Evolutionary conservation across 2,797 vertebrate genomes (phyloP).

Genomic region (Clarias laeviceps): DNA sequence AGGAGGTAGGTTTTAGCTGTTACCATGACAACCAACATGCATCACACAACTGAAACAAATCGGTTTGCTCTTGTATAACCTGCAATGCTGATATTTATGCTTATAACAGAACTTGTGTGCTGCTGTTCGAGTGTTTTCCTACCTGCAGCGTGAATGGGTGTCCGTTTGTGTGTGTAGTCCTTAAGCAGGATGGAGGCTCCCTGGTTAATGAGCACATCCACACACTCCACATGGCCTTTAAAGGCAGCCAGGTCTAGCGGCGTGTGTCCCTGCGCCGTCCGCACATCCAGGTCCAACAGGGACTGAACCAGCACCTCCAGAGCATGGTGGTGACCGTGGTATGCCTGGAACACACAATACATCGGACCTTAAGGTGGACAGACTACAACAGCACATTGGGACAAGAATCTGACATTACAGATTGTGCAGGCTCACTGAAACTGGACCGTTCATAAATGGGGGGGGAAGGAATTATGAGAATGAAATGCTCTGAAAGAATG

Average conservation of each 20-base stretch:
- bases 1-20: neutral
- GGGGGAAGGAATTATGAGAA: neutral
- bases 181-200: slow-evolving; percentile 96
- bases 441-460: neutral
- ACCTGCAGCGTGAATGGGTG: slow-evolving; percentile 97
- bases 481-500: neutral
- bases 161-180: slow-evolving; percentile 92
- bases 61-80: neutral
- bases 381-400: neutral
- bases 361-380: neutral
- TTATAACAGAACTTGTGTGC: neutral
- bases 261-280: slow-evolving; percentile 90
- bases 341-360: slow-evolving; percentile 77
- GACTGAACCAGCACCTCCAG: slow-evolving; percentile 96
- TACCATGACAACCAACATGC: neutral
- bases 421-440: neutral
- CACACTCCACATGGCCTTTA: slow-evolving; percentile 96
- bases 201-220: slow-evolving; percentile 96
- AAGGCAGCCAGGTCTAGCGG: slow-evolving; percentile 94
- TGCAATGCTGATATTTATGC: neutral
- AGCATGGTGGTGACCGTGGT: slow-evolving; percentile 95
- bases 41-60: neutral
- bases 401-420: neutral
- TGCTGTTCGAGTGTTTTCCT: neutral
- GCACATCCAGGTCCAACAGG: slow-evolving; percentile 93